A percentile compares a stretch with the other conserved stretches of the same genome.
These are phyloP conservation scores for Ailuropoda melanoleuca DNA, from an alignment of 2,113 vertebrate genomes.

Conservation along the genomic window DNA sequence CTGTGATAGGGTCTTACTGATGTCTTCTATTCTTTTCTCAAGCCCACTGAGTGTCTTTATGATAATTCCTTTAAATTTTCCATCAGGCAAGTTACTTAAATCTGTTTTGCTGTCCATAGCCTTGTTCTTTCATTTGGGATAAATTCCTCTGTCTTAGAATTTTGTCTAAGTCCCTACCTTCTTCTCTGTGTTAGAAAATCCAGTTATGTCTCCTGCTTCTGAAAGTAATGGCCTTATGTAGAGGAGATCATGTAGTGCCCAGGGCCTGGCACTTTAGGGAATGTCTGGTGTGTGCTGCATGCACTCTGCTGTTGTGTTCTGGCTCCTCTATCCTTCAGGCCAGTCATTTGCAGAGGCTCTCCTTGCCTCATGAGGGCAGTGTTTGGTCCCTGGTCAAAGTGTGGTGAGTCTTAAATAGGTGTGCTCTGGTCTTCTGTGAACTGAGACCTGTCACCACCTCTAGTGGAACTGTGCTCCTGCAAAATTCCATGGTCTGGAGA, in stretches of 20 bases:
- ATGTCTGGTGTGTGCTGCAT: not conserved
- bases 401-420: not conserved
- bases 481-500: not conserved
- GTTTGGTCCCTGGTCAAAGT: not conserved
- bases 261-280: not conserved
- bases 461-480: not conserved
- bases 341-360: not conserved
- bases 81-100: not conserved
- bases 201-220: not conserved
- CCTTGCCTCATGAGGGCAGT: not conserved
- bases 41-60: not conserved
- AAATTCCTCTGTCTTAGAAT: not conserved
- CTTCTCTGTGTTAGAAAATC: not conserved
- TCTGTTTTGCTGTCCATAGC: not conserved
- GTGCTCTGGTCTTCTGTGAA: not conserved
- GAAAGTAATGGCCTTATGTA: not conserved
- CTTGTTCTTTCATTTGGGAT: not conserved
- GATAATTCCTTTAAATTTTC: not conserved
- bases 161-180: not conserved
- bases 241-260: not conserved
- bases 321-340: not conserved
- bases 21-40: not conserved
- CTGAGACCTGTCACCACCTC: not conserved
- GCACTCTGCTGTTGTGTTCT: not conserved
- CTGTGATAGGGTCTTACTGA: not conserved